These are phyloP conservation scores for Saturnia japonica DNA, from an alignment of 2,888 invertebrate genomes.

Conservation along the genomic window DNA sequence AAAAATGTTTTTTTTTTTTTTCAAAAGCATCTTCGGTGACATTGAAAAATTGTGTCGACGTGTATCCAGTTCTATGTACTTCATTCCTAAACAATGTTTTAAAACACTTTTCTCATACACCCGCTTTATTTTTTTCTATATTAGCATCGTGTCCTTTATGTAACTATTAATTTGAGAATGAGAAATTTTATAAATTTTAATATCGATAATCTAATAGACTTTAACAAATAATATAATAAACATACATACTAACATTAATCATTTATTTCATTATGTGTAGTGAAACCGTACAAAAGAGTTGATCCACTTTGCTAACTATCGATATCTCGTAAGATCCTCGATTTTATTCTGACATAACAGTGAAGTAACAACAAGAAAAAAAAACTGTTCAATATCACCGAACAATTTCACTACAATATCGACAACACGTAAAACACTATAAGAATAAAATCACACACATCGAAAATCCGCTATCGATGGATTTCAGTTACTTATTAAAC, in stretches of 20 bases:
- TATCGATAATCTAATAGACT: background rate
- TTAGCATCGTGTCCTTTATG: no score
- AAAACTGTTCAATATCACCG: background rate
- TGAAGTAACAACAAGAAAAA: background rate
- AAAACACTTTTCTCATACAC: no score
- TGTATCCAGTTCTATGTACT: no score
- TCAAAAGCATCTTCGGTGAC: background rate
- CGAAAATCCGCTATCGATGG: constrained; percentile 23
- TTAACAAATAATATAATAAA: background rate
- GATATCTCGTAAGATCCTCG: background rate
- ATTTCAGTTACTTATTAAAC: background rate
- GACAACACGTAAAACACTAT: background rate
- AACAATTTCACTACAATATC: constrained; percentile 2
- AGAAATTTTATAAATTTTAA: background rate
- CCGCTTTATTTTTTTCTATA: no score
- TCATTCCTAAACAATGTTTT: no score
- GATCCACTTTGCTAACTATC: background rate
- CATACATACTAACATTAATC: background rate
- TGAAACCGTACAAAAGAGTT: background rate
- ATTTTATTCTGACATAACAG: background rate
- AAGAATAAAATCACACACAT: background rate
- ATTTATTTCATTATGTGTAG: background rate
- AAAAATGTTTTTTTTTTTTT: background rate
- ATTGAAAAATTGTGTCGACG: background rate
- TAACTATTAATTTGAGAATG: no score